These are phyloP conservation scores for Uria lomvia DNA, from an alignment of 2,113 vertebrate species.

Conservation along the genomic window DNA sequence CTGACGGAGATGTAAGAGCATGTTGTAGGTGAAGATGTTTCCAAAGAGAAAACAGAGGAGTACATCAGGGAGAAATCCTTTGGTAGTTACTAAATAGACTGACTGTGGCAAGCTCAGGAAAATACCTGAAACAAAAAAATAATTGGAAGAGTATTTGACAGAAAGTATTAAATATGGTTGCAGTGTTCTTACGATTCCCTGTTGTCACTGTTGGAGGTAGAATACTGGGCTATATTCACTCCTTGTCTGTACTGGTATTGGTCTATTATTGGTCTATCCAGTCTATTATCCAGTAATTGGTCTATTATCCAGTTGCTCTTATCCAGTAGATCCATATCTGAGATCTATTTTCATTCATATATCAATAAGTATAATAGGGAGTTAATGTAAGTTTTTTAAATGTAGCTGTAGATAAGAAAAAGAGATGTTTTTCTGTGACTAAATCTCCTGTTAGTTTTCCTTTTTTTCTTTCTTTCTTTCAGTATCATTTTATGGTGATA, in stretches of 20 bases:
- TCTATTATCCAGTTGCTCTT: background rate
- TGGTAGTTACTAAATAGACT: background rate
- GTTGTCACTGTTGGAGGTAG: background rate
- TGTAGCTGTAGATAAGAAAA: background rate
- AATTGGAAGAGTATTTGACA: background rate
- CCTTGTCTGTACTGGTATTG: background rate
- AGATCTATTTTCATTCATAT: background rate
- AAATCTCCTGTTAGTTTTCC: background rate
- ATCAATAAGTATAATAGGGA: background rate
- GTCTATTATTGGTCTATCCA: background rate
- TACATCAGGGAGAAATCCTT: background rate
- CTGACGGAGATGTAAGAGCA: background rate
- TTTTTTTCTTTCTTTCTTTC: conserved; percentile 34
- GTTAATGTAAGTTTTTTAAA: background rate
- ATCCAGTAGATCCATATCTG: background rate
- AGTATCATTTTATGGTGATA: conserved; percentile 89
- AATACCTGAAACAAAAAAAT: background rate
- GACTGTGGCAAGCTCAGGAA: background rate
- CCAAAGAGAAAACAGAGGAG: background rate
- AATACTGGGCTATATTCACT: background rate
- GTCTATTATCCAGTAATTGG: background rate
- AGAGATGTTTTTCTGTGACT: background rate
- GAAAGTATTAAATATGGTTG: background rate
- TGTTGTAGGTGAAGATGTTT: background rate
- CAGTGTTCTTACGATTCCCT: background rate